Percentiles rank a stretch among this genome's conserved stretches.
Evolutionary conservation across 2,113 vertebrate species (phyloP).

Genomic region (Erinaceus europaeus): DNA sequence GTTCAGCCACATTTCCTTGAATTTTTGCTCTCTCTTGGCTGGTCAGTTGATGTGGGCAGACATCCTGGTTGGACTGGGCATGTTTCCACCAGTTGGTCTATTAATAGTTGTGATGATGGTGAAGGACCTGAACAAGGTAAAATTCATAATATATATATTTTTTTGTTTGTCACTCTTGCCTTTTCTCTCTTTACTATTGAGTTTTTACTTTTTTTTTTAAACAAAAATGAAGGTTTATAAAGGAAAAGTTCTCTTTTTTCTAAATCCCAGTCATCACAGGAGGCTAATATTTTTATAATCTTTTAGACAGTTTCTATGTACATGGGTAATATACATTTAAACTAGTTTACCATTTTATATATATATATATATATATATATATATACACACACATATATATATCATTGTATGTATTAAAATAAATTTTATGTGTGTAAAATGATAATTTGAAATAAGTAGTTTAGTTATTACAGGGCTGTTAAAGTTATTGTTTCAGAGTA

Average conservation of each 20-base stretch:
- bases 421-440: not conserved
- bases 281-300: not conserved
- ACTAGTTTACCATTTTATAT: not conserved
- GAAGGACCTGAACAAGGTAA: conserved; percentile 87
- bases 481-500: conserved; percentile 21
- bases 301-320: not conserved
- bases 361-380: not conserved
- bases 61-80: conserved; percentile 97
- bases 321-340: not conserved
- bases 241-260: not conserved
- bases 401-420: not conserved
- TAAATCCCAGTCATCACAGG: not conserved
- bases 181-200: not conserved
- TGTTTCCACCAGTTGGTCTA: conserved; percentile 94
- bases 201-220: conserved; percentile 2
- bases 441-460: conserved; percentile 23
- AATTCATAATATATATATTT: not conserved
- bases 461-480: not conserved
- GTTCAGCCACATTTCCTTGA: conserved; percentile 96
- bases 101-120: conserved; percentile 86
- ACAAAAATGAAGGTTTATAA: not conserved
- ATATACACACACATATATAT: not conserved
- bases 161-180: conserved; percentile 18
- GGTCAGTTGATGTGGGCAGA: conserved; percentile 93
- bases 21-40: conserved; percentile 95